Conservation (phyloP, 2,113 vertebrate species). For the Callionymus lyra region DNA sequence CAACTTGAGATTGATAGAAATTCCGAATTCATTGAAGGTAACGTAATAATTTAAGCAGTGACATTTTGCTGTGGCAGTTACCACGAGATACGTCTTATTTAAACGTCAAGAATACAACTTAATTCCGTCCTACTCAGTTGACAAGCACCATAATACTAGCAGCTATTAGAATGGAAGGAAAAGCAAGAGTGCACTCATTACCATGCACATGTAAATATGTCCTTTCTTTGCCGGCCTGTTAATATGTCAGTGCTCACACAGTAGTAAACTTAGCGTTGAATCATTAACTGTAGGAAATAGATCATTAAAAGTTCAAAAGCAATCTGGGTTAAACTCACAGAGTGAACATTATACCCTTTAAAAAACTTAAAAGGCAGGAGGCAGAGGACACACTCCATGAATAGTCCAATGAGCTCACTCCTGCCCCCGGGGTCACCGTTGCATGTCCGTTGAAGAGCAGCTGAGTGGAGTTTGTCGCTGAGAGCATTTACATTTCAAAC, state of each 20-base stretch:
- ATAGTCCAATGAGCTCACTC: slow-evolving; percentile 51
- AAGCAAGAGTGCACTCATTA: slow-evolving; percentile 24
- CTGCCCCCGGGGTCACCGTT: slow-evolving; percentile 40
- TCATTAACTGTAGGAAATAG: slow-evolving; percentile 70
- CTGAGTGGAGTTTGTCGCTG: slow-evolving; percentile 36
- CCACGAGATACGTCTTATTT: too few species aligned
- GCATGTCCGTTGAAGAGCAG: slow-evolving; percentile 48
- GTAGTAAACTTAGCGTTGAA: slow-evolving; percentile 62
- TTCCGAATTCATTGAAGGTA: too few species aligned
- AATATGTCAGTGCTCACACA: slow-evolving; percentile 59
- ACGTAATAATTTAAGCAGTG: too few species aligned
- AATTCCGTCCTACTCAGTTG: too few species aligned
- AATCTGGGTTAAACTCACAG: slow-evolving; percentile 66
- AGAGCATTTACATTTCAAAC: slow-evolving; percentile 62
- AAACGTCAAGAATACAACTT: too few species aligned
- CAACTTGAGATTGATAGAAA: too few species aligned
- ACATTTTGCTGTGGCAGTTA: too few species aligned
- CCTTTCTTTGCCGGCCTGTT: slow-evolving; percentile 36
- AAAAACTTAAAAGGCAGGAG: slow-evolving; percentile 62
- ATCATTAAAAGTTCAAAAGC: slow-evolving; percentile 77
- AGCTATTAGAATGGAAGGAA: not conserved
- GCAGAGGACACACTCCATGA: slow-evolving; percentile 51
- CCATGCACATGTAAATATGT: slow-evolving; percentile 21
- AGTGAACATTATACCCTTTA: slow-evolving; percentile 67
- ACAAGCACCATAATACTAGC: too few species aligned